These are phyloP conservation scores for Hirtodrosophila cameraria DNA, from an alignment of 2,888 invertebrate species.

Conservation along the genomic window DNA sequence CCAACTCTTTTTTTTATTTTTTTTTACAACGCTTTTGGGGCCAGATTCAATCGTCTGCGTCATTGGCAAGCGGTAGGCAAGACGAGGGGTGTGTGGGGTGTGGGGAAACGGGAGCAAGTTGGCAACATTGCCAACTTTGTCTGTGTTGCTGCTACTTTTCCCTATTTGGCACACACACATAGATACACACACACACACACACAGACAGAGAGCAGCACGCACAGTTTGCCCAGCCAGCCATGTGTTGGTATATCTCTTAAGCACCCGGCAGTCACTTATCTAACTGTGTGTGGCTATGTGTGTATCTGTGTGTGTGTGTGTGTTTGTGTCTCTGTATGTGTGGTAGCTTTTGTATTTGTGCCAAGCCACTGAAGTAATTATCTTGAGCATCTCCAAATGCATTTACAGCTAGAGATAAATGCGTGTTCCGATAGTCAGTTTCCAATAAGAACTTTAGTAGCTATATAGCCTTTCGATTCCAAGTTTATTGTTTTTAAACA, in stretches of 20 bases:
- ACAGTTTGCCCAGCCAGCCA: conserved; percentile 46
- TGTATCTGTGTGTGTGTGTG: conserved; percentile 3
- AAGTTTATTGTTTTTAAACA: too few species aligned
- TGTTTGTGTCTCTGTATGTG: conserved; percentile 2
- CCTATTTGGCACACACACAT: conserved; percentile 56
- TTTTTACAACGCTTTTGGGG: conserved; percentile 38
- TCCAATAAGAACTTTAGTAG: not conserved
- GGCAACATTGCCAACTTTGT: conserved; percentile 57
- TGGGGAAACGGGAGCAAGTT: not conserved
- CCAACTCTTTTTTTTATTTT: conserved; percentile 70
- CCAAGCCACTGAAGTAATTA: conserved; percentile 75
- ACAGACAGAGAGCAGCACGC: conserved; percentile 30
- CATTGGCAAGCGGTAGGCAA: conserved; percentile 34
- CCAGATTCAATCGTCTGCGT: conserved; percentile 71
- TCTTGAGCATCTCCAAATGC: conserved; percentile 70
- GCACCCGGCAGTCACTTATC: conserved; percentile 71
- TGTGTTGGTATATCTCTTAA: conserved; percentile 66
- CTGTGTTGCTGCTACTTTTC: conserved; percentile 29
- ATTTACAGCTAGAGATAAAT: conserved; percentile 63
- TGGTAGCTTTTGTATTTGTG: conserved; percentile 39
- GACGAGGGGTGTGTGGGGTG: too few species aligned
- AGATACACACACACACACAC: conserved; percentile 3
- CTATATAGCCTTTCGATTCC: too few species aligned
- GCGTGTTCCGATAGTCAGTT: conserved; percentile 6
- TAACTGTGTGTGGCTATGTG: conserved; percentile 10